Evolutionary conservation across 2,797 vertebrate genomes (phyloP), one percentile per base, ranked within the genome.

Genomic region (Esox lucius): DNA sequence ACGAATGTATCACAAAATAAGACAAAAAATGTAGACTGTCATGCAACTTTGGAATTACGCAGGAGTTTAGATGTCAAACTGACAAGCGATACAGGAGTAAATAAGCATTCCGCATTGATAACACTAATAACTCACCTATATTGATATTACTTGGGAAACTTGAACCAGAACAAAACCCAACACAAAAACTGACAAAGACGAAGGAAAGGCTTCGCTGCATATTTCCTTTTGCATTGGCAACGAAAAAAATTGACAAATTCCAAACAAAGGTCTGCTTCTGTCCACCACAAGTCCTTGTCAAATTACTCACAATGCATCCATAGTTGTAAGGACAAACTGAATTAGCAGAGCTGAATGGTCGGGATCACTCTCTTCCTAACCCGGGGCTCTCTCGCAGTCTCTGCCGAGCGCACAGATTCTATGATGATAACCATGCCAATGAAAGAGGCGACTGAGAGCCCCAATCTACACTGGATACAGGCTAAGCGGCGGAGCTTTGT

Each of bases 61-160:
- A 72, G 70, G 33, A 24, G 33, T 42, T 24, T 24, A 24, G n/a
- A 24, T 24, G 33, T 22, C 19, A 39, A 39, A 62, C 26, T 70
- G 24, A 70, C 26, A 70, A 42, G 42, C 42, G 26, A 70, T 9
- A 56, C 16, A 17, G 24, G 24, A 15, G 24, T 72, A 6, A 62
- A 22, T 3, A 35, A 31, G 26, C 59, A 17, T 48, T 61, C 5
- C 16, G 53, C 66, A 59, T n/a, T 73, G 39, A 19, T 35, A 53
- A 65, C 7, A 5, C 4, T 13, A 46, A 12, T 11, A 11, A 95
- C 97, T 97, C 94, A 98, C 97, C 97, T 88, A 98, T 98, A 92
- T 97, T 96, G 92, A 98, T 97, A 87, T 97, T 97, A 95, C 95
- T 97, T 94, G 97, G 96, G 91, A 98, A 98, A 97, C 96, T 98